These are phyloP conservation scores for Drosophila picticornis DNA, from an alignment of 2,888 invertebrate species.

Conservation along the genomic window DNA sequence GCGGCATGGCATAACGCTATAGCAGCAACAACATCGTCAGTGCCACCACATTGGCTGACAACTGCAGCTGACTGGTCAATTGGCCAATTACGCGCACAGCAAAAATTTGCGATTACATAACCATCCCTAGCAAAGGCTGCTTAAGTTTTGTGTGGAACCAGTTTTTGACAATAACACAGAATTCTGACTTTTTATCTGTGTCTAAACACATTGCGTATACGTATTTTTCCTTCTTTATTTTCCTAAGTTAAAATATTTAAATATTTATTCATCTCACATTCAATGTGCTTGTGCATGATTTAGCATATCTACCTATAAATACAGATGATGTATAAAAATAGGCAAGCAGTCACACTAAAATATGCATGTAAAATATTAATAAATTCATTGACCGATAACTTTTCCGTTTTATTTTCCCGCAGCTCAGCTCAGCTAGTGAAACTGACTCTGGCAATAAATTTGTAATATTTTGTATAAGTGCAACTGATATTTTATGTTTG, in stretches of 20 bases:
- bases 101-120: neutral
- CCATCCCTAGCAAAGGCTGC: neutral
- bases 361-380: neutral
- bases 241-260: neutral
- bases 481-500: neutral
- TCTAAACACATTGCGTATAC: neutral
- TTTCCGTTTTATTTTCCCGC: neutral
- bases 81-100: conserved; percentile 1
- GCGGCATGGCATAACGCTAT: conserved; percentile 35
- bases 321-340: neutral
- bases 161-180: neutral
- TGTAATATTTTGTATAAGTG: neutral
- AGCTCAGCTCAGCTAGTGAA: neutral
- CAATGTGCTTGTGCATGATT: neutral
- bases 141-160: neutral
- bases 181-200: neutral
- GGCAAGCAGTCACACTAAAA: neutral
- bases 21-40: conserved; percentile 14
- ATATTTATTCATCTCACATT: neutral
- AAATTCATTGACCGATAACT: neutral
- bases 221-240: neutral
- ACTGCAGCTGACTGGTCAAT: neutral
- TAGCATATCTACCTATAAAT: neutral
- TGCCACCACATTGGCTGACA: conserved; percentile 7
- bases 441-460: neutral